Evolutionary conservation across 2,113 vertebrate genomes (phyloP), one percentile per base, ranked within the genome.

Genomic region (Balaeniceps rex): DNA sequence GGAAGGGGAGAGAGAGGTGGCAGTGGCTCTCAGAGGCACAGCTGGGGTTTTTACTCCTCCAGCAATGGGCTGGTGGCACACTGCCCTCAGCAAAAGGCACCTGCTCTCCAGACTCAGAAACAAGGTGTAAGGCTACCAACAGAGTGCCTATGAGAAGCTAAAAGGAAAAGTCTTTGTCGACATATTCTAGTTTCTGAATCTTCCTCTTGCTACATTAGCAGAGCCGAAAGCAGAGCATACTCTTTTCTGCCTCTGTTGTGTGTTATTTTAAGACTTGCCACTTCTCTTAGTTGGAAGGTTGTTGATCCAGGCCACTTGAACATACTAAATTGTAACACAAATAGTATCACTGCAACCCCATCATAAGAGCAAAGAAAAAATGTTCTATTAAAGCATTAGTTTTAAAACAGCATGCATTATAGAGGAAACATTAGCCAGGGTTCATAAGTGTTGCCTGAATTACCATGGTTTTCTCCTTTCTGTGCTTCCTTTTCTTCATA

Each of bases 201-300:
- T 86, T 88, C 10, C 14, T 80, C 16, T 75, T 95, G 36, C 10
- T 82, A 23, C 14, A 40, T 17, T 14, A 83, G 6, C 26, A 88
- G 55, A 86, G 12, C 10, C 5, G 61, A 65, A 83, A 79, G 14
- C 49, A 71, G 22, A 68, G 7, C 8, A 66, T 47, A 42, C 7
- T 2, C 4, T 86, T 78, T 55, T 38, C n/a, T 75, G 15, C 4
- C 33, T 57, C 29, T 42, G 0, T n/a, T 83, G 7, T 51, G 25
- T 0, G 0, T n/a, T 80, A 52, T 4, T 47, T 7, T 40, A 75
- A 79, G 44, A 57, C 10, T 88, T 69, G 15, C 7, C 9, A 22
- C 6, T 76, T 92, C 11, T 52, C 16, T 78, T 75, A 31, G 10
- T 10, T 51, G 28, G n/a, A 78, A 88, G 7, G 11, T 6, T 88